phyloP scores from a whole-genome alignment of 2,888 invertebrate genomes.

The Agriopis leucophaearia region DNA sequence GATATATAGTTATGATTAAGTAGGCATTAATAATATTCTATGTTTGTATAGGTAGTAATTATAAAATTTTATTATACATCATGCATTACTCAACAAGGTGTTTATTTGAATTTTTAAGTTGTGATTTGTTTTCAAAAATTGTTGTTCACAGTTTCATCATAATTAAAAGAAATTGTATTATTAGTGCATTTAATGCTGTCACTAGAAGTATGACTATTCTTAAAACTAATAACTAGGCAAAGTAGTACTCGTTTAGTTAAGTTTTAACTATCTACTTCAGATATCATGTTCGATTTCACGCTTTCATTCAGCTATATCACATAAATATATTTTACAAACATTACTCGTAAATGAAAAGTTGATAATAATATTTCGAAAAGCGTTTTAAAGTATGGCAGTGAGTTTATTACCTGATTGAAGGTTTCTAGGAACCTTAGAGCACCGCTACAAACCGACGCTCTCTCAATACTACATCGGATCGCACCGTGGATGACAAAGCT shows the following conservation, averaged over 20 bases:
- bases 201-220: slow-evolving; percentile 26
- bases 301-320: slow-evolving; percentile 20
- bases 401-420: slow-evolving; percentile 19
- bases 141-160: background rate
- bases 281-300: slow-evolving; percentile 16
- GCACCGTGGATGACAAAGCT: background rate
- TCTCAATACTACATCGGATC: background rate
- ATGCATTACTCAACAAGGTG: background rate
- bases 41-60: background rate
- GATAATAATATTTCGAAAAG: slow-evolving; percentile 17
- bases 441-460: background rate
- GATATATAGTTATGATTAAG: background rate
- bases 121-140: background rate
- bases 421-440: slow-evolving; percentile 6
- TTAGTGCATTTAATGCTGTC: slow-evolving; percentile 42
- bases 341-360: slow-evolving; percentile 23
- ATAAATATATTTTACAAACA: slow-evolving; percentile 38
- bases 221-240: slow-evolving; percentile 27
- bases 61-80: background rate
- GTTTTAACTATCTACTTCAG: slow-evolving; percentile 20
- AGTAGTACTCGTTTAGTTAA: slow-evolving; percentile 19
- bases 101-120: background rate
- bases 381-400: slow-evolving; percentile 37
- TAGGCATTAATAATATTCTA: background rate
- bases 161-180: background rate